phyloP scores from a whole-genome alignment of 1,140 invertebrate genomes.

The Linepithema humile region DNA sequence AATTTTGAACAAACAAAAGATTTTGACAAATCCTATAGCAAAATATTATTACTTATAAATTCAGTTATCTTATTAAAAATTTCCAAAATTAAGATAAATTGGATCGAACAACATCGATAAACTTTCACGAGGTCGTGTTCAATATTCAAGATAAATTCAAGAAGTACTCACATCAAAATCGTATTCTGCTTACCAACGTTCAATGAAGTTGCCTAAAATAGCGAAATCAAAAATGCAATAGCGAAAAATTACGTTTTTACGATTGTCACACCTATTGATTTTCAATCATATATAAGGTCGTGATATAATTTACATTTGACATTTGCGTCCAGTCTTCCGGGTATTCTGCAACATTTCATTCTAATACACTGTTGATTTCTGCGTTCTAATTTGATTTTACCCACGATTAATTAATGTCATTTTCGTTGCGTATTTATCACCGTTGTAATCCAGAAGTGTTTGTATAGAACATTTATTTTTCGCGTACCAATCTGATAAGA shows the following conservation, averaged over 20 bases:
- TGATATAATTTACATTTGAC: not conserved
- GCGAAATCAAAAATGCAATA: not conserved
- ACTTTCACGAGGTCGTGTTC: not conserved
- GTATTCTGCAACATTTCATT: not conserved
- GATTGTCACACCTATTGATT: not conserved
- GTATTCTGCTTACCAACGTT: too few species aligned
- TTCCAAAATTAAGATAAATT: not conserved
- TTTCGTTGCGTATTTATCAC: conserved; percentile 32
- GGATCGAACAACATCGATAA: not conserved
- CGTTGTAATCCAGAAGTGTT: conserved; percentile 13
- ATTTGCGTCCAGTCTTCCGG: not conserved
- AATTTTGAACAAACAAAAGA: too few species aligned
- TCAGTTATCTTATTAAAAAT: not conserved
- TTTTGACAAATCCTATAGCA: too few species aligned
- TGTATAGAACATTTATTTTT: conserved; percentile 70
- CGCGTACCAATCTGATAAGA: conserved; percentile 72
- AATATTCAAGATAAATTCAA: too few species aligned
- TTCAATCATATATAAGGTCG: not conserved
- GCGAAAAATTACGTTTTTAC: not conserved
- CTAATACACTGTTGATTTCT: not conserved
- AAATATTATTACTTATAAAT: not conserved
- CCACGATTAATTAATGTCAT: not conserved
- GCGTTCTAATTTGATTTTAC: not conserved
- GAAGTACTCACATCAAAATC: too few species aligned
- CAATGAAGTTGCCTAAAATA: not conserved